A percentile compares a stretch with the other conserved stretches of the same genome.
Conservation (phyloP, 2,797 vertebrate species). For the Chaetodon trifasciatus region DNA sequence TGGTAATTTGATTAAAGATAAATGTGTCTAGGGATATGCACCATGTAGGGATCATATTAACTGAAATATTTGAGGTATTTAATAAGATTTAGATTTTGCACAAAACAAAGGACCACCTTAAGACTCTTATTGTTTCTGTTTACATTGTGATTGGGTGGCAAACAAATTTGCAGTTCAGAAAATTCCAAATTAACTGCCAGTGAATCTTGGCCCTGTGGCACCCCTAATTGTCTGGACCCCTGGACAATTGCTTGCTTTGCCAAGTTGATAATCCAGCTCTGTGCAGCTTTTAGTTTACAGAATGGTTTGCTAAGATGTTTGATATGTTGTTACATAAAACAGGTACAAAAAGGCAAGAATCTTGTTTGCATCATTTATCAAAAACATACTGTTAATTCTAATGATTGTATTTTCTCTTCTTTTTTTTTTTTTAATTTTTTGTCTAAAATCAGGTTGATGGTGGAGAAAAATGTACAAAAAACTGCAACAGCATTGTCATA, state of each 20-base stretch:
- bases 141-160: not conserved
- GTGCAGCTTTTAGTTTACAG: not conserved
- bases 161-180: not conserved
- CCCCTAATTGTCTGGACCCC: not conserved
- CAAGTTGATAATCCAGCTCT: constrained; percentile 16
- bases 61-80: not conserved
- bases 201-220: not conserved
- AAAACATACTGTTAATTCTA: not conserved
- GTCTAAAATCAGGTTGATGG: not conserved
- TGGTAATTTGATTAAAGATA: not conserved
- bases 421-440: not conserved
- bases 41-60: not conserved
- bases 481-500: not conserved
- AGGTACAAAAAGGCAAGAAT: not conserved
- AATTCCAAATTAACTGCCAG: not conserved
- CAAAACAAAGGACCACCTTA: not conserved
- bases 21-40: not conserved
- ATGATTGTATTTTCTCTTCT: not conserved
- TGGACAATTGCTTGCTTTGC: not conserved
- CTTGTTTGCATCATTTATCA: too few relatives aligned
- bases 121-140: not conserved
- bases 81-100: not conserved
- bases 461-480: not conserved
- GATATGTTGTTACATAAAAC: not conserved
- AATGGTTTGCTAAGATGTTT: not conserved